Conservation (phyloP, 2,888 invertebrate species). For the Taphrorychus bicolor region DNA sequence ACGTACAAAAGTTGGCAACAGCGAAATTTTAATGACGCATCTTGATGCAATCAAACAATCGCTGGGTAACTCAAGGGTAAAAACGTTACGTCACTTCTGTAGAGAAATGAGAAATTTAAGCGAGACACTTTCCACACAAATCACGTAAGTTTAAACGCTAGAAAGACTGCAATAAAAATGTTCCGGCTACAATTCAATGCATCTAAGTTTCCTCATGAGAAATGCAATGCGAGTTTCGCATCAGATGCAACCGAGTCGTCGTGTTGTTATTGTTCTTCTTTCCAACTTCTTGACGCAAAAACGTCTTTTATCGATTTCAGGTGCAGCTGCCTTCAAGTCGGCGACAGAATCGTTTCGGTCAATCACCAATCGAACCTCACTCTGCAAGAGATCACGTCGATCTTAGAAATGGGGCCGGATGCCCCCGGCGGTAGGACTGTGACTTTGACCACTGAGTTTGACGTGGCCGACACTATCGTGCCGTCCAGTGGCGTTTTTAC, state of each 20-base stretch:
- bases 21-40: no score
- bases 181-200: no score
- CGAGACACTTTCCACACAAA: no score
- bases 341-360: slow-evolving; percentile 85
- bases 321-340: slow-evolving; percentile 76
- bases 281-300: not conserved
- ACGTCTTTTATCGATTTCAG: slow-evolving; percentile 55
- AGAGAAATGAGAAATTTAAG: not conserved
- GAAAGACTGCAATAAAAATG: not conserved
- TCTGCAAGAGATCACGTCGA: slow-evolving; percentile 65
- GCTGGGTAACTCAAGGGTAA: no score
- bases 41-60: no score
- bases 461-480: slow-evolving; percentile 89
- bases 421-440: slow-evolving; percentile 70
- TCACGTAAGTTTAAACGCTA: not conserved
- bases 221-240: not conserved
- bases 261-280: not conserved
- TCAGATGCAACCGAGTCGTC: not conserved
- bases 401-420: slow-evolving; percentile 61
- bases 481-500: slow-evolving; percentile 91
- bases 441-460: slow-evolving; percentile 85
- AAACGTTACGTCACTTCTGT: no score
- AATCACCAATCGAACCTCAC: slow-evolving; percentile 79
- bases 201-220: not conserved
- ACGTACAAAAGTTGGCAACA: no score